Percentiles rank a stretch among this genome's conserved stretches.
Evolutionary conservation across 2,888 invertebrate species (phyloP).

Genomic region (Buathra laborator): DNA sequence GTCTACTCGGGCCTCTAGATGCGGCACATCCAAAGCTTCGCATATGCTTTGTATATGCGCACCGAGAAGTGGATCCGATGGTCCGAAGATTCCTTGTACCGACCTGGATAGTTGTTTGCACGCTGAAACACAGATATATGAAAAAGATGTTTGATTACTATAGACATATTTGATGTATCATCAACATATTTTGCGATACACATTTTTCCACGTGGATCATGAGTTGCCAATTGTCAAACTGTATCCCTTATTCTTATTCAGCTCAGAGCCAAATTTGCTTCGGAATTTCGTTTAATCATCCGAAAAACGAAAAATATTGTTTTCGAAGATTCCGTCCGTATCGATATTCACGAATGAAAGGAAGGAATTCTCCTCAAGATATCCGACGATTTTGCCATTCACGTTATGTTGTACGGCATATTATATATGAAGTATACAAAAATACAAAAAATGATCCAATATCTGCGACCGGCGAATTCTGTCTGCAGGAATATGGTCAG

Average conservation of each 20-base stretch:
- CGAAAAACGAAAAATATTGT: not conserved
- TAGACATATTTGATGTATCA: no score
- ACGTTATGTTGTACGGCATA: no score
- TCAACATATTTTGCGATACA: no score
- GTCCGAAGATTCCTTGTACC: constrained; percentile 95
- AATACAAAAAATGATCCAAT: not conserved
- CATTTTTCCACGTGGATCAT: no score
- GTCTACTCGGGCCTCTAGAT: constrained; percentile 92
- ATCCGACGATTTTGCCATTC: no score
- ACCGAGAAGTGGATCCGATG: constrained; percentile 93
- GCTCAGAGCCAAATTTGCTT: not conserved
- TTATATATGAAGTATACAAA: not conserved
- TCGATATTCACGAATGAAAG: no score
- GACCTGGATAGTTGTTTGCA: constrained; percentile 94
- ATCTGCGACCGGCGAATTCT: constrained; percentile 42
- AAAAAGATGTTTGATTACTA: constrained; percentile 5
- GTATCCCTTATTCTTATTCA: not conserved
- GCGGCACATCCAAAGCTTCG: constrained; percentile 95
- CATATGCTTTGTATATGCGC: constrained; percentile 95
- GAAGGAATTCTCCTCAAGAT: no score
- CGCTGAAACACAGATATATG: constrained; percentile 87
- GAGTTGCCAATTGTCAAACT: not conserved
- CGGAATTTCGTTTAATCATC: not conserved
- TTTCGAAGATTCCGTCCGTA: not conserved
- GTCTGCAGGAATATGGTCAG: constrained; percentile 71